phyloP scores from a whole-genome alignment of 2,797 vertebrate genomes.

The Schizothorax lantsangensis region DNA sequence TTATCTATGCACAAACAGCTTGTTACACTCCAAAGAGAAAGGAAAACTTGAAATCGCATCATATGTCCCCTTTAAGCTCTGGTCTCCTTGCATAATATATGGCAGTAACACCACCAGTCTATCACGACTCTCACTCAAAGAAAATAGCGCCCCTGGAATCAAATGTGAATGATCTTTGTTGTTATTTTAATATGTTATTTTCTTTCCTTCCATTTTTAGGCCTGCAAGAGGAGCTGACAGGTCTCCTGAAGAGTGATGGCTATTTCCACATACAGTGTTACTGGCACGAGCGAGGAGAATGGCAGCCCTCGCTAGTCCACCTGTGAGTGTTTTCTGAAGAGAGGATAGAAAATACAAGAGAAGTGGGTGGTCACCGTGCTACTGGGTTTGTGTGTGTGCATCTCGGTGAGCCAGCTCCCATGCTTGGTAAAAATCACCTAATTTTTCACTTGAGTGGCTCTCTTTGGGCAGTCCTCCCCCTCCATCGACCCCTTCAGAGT shows the following conservation, averaged over 20 bases:
- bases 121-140: not conserved
- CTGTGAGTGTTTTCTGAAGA: conserved; percentile 52
- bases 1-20: no score
- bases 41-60: no score
- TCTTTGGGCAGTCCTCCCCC: conserved; percentile 92
- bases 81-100: no score
- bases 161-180: not conserved
- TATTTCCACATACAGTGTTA: conserved; percentile 42
- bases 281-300: conserved; percentile 34
- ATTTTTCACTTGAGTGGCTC: conserved; percentile 99
- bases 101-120: no score
- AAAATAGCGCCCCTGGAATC: not conserved
- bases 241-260: conserved; percentile 36
- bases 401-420: conserved; percentile 73
- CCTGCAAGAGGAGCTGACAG: not conserved
- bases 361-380: conserved; percentile 60
- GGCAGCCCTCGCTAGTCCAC: conserved; percentile 31
- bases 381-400: conserved; percentile 53
- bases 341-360: conserved; percentile 49
- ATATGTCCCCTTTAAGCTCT: no score
- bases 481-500: conserved; percentile 89
- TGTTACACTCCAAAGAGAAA: no score
- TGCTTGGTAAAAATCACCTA: conserved; percentile 91
- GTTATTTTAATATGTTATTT: not conserved
- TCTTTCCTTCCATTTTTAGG: conserved; percentile 7